Evolutionary conservation across 2,797 vertebrate species (phyloP), one percentile per base, ranked within the genome.

Genomic region (Nyctibius grandis): DNA sequence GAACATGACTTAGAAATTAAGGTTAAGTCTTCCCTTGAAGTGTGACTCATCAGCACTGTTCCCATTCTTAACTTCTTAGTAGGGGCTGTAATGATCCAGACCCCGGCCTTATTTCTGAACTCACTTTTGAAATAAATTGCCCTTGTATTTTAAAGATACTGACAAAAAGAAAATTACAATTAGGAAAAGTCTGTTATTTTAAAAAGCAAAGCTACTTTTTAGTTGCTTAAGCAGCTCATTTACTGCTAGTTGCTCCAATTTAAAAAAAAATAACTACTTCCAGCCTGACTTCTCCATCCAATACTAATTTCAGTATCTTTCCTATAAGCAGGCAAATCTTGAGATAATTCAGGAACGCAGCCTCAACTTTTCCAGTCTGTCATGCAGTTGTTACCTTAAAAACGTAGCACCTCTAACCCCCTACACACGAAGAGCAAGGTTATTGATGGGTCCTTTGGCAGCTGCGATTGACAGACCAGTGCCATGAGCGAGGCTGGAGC

Each of bases 191-290:
- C 65, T 45, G 36, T 64, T 74, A 25, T 38, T 93, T 51, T 53
- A 76, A 82, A 84, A 85, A 87, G 34, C 31, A 74, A 87, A 89
- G 67, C 53, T 76, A 56, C 51, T 70, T 81, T 89, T 70, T 19
- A 85, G 56, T 45, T 74, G 64, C 34, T 74, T 34, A 79, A 64
- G 77, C 72, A 91, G 84, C 53, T 80, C 21, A 25, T 74, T 93
- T 64, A 68, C 50, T 88, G 72, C 68, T 45, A 56, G 14, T 63
- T 81, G 34, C 53, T 81, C 20, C 2, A 23, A 33, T 56, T 70
- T 2, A 60, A 59, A 44, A 48, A 70, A 56, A 28, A 31, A 28
- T 23, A 53, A 47, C 19, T 36, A 60, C 12, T 68, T 72, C 68
- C 38, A 72, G 8, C 22, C 29, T 61, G 51, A 40, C 12, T 64